Evolutionary conservation across 2,888 invertebrate species (phyloP).

Genomic region (Chrysomela aeneicollis): DNA sequence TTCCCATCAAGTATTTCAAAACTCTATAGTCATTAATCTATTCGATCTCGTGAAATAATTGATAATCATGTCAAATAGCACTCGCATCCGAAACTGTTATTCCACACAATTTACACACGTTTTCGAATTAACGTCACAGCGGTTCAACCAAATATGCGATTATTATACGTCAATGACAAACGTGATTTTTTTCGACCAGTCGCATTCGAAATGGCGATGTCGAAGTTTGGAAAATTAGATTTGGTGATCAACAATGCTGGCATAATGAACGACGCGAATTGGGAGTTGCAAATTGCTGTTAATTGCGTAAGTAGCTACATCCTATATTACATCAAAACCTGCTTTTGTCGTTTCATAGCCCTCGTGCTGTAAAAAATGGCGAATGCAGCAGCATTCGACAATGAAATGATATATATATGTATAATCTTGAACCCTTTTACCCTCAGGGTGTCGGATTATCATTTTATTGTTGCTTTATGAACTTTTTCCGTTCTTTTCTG

Average conservation of each 20-base stretch:
- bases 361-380: not conserved
- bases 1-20: too few species aligned
- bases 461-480: too few species aligned
- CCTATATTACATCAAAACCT: not conserved
- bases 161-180: slow-evolving; percentile 15
- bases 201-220: slow-evolving; percentile 56
- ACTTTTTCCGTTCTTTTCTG: too few species aligned
- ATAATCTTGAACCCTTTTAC: too few species aligned
- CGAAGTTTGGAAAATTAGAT: slow-evolving; percentile 60
- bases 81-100: not conserved
- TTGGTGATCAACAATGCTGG: slow-evolving; percentile 79
- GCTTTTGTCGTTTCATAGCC: not conserved
- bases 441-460: too few species aligned
- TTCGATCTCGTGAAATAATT: not conserved
- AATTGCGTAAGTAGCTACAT: slow-evolving; percentile 55
- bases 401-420: not conserved
- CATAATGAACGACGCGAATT: slow-evolving; percentile 78
- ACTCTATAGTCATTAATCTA: not conserved
- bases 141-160: not conserved
- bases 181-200: slow-evolving; percentile 52
- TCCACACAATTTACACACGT: not conserved
- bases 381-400: not conserved
- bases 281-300: slow-evolving; percentile 74
- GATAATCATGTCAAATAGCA: not conserved
- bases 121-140: not conserved